Percentiles rank a stretch among this genome's conserved stretches.
Conservation (phyloP, 2,797 vertebrate species). For the Decapterus maruadsi region DNA sequence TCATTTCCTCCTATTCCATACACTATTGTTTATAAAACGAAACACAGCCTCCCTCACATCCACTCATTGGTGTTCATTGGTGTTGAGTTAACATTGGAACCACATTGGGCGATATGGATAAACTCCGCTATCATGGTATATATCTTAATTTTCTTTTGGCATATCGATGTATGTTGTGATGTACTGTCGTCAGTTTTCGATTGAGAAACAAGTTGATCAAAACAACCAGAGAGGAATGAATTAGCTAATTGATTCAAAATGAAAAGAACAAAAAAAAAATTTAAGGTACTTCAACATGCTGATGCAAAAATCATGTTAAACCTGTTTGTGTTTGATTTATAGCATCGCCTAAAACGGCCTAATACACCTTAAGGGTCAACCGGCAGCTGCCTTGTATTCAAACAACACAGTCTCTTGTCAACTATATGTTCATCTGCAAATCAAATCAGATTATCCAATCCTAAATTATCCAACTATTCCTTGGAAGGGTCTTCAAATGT, state of each 20-base stretch:
- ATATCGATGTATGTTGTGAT: background rate
- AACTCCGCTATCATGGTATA: conserved; percentile 22
- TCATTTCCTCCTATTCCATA: conserved; percentile 68
- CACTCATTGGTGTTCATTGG: conserved; percentile 69
- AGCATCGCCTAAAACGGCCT: background rate
- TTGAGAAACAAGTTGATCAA: background rate
- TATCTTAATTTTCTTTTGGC: conserved; percentile 8
- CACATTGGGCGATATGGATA: conserved; percentile 17
- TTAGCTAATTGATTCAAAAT: background rate
- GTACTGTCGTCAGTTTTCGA: background rate
- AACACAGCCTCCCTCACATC: conserved; percentile 51
- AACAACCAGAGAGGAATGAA: background rate
- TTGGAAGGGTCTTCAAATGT: background rate
- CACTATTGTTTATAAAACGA: conserved; percentile 46
- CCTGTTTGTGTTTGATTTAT: background rate
- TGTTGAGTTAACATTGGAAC: conserved; percentile 40
- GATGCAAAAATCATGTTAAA: background rate
- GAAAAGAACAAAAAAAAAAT: background rate
- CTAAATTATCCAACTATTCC: background rate
- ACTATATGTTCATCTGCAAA: background rate
- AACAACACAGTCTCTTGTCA: background rate
- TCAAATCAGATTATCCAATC: background rate
- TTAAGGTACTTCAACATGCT: background rate
- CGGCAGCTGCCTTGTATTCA: background rate
- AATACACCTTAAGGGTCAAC: background rate